Percentiles rank a stretch among this genome's conserved stretches.
Conservation (phyloP, 35 echinoderm and acorn worm species). For the Ophioderma brevispina region DNA sequence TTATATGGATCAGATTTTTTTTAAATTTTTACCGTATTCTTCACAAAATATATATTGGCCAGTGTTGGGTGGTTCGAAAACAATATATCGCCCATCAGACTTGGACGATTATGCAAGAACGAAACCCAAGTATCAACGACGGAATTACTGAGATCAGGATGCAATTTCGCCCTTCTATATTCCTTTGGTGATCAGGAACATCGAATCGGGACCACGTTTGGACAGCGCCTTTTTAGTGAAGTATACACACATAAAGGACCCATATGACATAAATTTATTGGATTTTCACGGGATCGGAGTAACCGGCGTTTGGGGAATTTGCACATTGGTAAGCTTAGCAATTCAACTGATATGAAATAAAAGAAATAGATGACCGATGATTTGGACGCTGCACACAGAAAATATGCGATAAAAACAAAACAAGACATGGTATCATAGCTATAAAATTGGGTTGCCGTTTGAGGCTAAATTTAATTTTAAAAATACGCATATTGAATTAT, state of each 20-base stretch:
- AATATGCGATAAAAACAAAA: too few relatives aligned
- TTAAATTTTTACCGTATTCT: too few relatives aligned
- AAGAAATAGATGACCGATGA: too few relatives aligned
- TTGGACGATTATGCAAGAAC: neutral
- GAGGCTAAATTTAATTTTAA: too few relatives aligned
- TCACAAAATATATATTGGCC: too few relatives aligned
- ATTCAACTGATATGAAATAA: too few relatives aligned
- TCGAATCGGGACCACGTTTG: neutral
- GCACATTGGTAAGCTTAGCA: constrained; percentile 6
- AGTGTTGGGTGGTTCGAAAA: neutral
- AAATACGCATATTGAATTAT: too few relatives aligned
- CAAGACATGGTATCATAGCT: too few relatives aligned
- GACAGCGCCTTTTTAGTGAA: neutral
- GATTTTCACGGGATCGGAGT: neutral
- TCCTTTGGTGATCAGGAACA: neutral
- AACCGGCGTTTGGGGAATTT: neutral
- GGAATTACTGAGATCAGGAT: neutral
- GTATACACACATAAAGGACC: neutral
- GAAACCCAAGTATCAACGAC: neutral
- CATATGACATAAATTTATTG: neutral
- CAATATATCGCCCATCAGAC: neutral
- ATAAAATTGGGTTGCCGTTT: too few relatives aligned
- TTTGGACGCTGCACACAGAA: too few relatives aligned
- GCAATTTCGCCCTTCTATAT: neutral
- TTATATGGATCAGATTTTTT: too few relatives aligned